Conservation (phyloP, 1,140 invertebrate genomes). For the Drosophila sucinea region DNA sequence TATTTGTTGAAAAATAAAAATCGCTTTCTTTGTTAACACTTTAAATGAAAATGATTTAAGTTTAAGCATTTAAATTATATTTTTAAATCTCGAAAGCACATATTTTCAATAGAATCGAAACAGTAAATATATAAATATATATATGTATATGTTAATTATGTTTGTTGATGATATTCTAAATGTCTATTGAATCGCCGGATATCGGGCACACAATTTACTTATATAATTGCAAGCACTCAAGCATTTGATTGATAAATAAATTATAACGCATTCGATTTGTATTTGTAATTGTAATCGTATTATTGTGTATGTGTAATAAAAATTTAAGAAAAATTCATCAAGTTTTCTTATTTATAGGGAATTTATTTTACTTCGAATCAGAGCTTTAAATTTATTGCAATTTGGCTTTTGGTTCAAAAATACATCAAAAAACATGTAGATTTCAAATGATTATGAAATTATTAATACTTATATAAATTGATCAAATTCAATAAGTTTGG, state of each 20-base stretch:
- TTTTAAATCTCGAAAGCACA: conserved; percentile 44
- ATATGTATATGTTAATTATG: not conserved
- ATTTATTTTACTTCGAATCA: too few relatives aligned
- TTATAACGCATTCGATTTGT: conserved; percentile 46
- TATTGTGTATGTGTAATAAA: conserved; percentile 54
- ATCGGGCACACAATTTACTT: not conserved
- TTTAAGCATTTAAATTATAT: conserved; percentile 46
- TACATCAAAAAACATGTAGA: too few relatives aligned
- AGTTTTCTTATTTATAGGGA: too few relatives aligned
- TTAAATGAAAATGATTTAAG: conserved; percentile 58
- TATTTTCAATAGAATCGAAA: not conserved
- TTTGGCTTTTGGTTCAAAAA: too few relatives aligned
- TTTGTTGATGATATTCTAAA: conserved; percentile 15
- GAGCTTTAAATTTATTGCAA: too few relatives aligned
- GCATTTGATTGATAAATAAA: conserved; percentile 27
- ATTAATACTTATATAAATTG: too few relatives aligned
- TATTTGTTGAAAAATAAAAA: conserved; percentile 74
- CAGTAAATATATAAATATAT: not conserved
- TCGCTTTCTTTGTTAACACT: conserved; percentile 53
- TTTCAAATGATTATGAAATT: too few relatives aligned
- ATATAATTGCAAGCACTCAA: conserved; percentile 2
- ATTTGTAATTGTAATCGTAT: conserved; percentile 27
- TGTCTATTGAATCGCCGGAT: conserved; percentile 13
- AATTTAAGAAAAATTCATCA: conserved; percentile 2
- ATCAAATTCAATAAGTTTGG: too few relatives aligned